Evolutionary conservation across 2,888 invertebrate species (phyloP).

Genomic region (Melieria picta): DNA sequence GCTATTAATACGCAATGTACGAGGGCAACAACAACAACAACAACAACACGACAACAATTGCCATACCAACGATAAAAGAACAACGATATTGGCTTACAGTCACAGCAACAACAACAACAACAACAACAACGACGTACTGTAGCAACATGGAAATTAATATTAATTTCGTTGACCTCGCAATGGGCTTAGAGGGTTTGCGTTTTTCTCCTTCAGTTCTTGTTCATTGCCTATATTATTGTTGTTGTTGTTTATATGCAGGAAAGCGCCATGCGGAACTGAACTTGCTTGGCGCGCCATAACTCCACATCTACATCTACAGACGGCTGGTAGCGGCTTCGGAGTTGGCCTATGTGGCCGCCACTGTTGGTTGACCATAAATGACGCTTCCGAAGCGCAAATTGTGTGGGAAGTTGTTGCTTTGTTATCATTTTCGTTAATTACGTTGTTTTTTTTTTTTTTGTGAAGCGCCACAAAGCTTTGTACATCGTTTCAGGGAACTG

Average conservation of each 20-base stretch:
- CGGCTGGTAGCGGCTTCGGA: not conserved
- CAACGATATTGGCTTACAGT: no score
- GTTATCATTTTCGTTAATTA: no score
- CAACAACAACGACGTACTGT: not conserved
- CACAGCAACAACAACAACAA: no score
- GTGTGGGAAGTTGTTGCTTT: no score
- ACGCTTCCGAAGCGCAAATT: no score
- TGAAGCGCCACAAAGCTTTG: no score
- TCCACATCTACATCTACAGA: not conserved
- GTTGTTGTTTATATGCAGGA: not conserved
- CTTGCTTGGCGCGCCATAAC: not conserved
- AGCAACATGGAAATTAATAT: not conserved
- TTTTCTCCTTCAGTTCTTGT: not conserved
- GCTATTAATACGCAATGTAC: constrained; percentile 7
- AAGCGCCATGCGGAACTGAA: not conserved
- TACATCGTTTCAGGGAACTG: no score
- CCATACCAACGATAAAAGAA: no score
- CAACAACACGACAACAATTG: not conserved
- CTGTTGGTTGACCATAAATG: no score
- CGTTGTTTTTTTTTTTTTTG: no score
- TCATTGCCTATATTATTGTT: not conserved
- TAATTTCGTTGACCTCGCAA: constrained; percentile 1
- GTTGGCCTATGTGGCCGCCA: not conserved
- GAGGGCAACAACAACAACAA: constrained; percentile 1
- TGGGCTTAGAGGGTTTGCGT: not conserved